phyloP scores from a whole-genome alignment of 2,888 invertebrate genomes.

The Parnassius mnemosyne region DNA sequence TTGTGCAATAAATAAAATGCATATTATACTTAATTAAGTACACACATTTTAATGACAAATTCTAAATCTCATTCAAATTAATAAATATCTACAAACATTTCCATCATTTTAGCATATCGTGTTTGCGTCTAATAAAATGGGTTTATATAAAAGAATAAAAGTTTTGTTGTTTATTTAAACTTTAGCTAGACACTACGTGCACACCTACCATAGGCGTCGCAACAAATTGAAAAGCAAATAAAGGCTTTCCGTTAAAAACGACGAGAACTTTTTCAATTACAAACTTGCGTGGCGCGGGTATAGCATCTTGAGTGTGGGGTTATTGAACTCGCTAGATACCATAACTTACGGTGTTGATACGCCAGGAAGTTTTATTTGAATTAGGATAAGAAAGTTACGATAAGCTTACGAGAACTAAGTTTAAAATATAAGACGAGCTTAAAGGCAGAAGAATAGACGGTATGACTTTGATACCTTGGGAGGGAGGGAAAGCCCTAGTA shows the following conservation, averaged over 20 bases:
- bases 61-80: slow-evolving; percentile 8
- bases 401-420: neutral
- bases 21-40: too few species aligned
- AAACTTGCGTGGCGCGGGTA: slow-evolving; percentile 68
- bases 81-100: slow-evolving; percentile 2
- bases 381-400: slow-evolving; percentile 3
- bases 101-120: slow-evolving; percentile 17
- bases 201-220: slow-evolving; percentile 44
- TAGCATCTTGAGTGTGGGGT: slow-evolving; percentile 46
- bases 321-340: slow-evolving; percentile 35
- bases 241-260: slow-evolving; percentile 56
- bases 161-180: slow-evolving; percentile 46
- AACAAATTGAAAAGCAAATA: slow-evolving; percentile 59
- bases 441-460: too few species aligned
- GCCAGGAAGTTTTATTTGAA: slow-evolving; percentile 19
- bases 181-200: slow-evolving; percentile 41
- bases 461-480: too few species aligned
- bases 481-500: too few species aligned
- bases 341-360: slow-evolving; percentile 26
- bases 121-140: slow-evolving; percentile 12
- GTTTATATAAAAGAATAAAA: slow-evolving; percentile 28
- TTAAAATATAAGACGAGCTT: too few species aligned
- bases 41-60: slow-evolving; percentile 4
- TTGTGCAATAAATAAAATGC: too few species aligned
- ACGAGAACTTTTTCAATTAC: slow-evolving; percentile 77